Percentiles rank a stretch among this genome's conserved stretches.
These are phyloP conservation scores for Pristionchus exspectatus DNA, from an alignment of 2,888 invertebrate species.

Conservation along the genomic window DNA sequence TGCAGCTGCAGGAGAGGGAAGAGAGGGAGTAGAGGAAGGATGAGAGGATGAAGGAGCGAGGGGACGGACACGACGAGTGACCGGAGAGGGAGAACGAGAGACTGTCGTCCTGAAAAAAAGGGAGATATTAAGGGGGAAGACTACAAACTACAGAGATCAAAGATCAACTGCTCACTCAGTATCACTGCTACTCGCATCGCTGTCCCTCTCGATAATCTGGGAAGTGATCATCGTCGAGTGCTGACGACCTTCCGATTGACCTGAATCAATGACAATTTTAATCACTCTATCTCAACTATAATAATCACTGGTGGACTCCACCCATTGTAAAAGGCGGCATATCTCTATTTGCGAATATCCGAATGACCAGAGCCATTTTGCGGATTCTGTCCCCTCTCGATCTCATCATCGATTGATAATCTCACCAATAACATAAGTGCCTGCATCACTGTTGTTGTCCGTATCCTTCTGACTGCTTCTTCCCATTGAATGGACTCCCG, in stretches of 20 bases:
- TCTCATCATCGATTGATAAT: background rate
- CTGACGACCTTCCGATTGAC: slow-evolving; percentile 52
- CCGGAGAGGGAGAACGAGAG: slow-evolving; percentile 52
- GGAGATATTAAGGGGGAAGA: background rate
- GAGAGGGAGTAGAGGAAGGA: background rate
- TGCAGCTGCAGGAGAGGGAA: slow-evolving; percentile 4
- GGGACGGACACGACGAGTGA: background rate
- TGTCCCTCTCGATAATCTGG: slow-evolving; percentile 54
- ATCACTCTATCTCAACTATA: background rate
- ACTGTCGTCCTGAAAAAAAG: slow-evolving; percentile 46
- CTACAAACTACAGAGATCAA: background rate
- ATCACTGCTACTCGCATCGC: slow-evolving; percentile 33
- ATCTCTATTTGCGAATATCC: no score
- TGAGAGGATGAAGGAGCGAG: background rate
- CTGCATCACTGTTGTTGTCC: slow-evolving; percentile 55
- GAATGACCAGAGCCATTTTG: no score
- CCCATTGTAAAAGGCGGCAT: no score
- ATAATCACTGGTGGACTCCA: no score
- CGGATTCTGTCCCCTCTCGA: background rate
- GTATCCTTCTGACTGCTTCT: slow-evolving; percentile 1
- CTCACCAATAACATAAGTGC: slow-evolving; percentile 54
- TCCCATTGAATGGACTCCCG: slow-evolving; percentile 42
- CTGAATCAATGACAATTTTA: background rate
- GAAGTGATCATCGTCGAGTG: slow-evolving; percentile 54
- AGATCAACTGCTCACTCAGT: slow-evolving; percentile 42